Base-by-base conservation (phyloP, 2,113 vertebrate species). In the Atlantisia rogersi region DNA sequence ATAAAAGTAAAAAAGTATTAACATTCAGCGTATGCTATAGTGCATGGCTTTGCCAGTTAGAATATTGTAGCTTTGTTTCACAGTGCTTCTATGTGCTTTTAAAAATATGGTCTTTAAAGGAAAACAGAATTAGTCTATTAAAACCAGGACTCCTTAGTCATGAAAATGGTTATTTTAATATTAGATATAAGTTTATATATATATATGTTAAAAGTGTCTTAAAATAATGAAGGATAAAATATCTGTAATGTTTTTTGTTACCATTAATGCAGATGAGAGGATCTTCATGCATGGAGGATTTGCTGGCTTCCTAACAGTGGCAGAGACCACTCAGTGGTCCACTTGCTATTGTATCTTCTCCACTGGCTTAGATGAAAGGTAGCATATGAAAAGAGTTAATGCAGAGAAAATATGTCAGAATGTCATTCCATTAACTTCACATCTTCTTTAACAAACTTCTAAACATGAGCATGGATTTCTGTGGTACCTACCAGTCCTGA, bases 1-100 rank as follows among this genome's bases (percentile, higher is more conserved):
- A 87, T 86, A 88, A 93, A 73, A 92, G 76, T 89, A 50, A 68
- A 81, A 92, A 71, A 13, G 31, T 73, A 46, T 96, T 88, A 83
- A 29, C 74, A 86, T 91, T 78, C 39, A 24, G 13, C 62, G 11
- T 52, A 35, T 63, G n/a, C 60, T 89, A 50, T 16, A n/a, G 67
- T 53, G 26, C 15, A 24, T 2, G 12, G 18, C 52, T 62, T 59
- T 55, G 67, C 29, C 44, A 31, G 39, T 86, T 91, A 91, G n/a
- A 10, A 26, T 69, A 32, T 64, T 63, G 74, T 56, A 50, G n/a
- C 20, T 70, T 86, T 52, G 10, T 82, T 96, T 89, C 74, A 83
- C 29, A 67, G 91, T 87, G 15, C 18, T 91, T 89, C 42, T 53
- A 1, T 25, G 52, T 12, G 15, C 42, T 95, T 81, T 88, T 44